Percentiles rank a stretch among this genome's conserved stretches.
Evolutionary conservation across 2,888 invertebrate genomes (phyloP).

Genomic region (Iselma pallidipennis): DNA sequence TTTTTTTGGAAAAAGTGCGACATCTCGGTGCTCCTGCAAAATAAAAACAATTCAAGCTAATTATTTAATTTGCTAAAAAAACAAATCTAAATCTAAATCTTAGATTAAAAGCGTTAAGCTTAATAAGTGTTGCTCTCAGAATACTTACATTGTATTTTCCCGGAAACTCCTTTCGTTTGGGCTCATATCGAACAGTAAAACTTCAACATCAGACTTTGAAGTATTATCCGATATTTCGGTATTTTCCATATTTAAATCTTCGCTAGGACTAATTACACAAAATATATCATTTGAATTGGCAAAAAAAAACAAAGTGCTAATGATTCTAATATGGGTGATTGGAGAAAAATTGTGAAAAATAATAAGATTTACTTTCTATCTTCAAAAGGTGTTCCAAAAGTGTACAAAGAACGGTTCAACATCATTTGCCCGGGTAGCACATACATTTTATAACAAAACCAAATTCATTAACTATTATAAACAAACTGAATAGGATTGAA

Average conservation of each 20-base stretch:
- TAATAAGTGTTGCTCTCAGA: too few relatives aligned
- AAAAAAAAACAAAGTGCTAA: too few relatives aligned
- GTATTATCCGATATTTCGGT: slow-evolving; percentile 6
- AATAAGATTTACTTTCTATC: slow-evolving; percentile 2
- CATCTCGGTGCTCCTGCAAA: slow-evolving; percentile 32
- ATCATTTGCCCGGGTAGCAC: background rate
- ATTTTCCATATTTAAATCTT: background rate
- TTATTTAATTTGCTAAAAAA: background rate
- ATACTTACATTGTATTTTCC: slow-evolving; percentile 47
- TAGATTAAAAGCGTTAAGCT: too few relatives aligned
- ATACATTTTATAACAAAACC: background rate
- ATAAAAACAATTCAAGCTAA: background rate
- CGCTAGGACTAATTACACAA: background rate
- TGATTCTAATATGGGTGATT: too few relatives aligned
- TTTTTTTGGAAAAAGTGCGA: slow-evolving; percentile 23
- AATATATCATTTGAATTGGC: too few relatives aligned
- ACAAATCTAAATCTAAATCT: too few relatives aligned
- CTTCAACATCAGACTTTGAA: slow-evolving; percentile 30
- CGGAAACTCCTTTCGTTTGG: slow-evolving; percentile 27
- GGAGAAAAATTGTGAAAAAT: background rate
- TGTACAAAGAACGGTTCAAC: background rate
- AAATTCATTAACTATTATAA: background rate
- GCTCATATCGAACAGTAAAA: slow-evolving; percentile 38
- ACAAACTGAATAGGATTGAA: background rate
- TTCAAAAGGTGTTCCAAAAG: background rate